These are phyloP conservation scores for Eleutherodactylus coqui DNA, from an alignment of 2,797 vertebrate species.

Conservation along the genomic window DNA sequence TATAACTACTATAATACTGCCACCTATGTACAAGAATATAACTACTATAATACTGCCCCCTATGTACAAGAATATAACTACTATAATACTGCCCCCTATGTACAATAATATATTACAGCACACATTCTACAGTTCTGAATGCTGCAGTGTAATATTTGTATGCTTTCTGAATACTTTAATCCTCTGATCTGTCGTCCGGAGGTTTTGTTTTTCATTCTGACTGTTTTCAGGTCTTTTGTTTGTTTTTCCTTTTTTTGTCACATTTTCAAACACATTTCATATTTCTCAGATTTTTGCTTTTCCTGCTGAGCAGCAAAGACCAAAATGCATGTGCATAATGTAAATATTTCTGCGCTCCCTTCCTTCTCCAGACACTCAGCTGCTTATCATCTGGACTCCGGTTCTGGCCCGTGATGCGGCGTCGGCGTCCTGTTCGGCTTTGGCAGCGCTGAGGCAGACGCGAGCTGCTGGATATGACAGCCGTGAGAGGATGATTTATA, in stretches of 20 bases:
- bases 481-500: constrained; percentile 54
- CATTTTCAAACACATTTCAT: constrained; percentile 3
- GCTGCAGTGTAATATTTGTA: no score
- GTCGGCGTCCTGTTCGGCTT: constrained; percentile 13
- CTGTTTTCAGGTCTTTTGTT: background rate
- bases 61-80: no score
- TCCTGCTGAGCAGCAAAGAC: background rate
- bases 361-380: background rate
- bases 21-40: constrained; percentile 9
- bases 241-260: background rate
- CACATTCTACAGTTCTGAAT: background rate
- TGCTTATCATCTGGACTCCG: constrained; percentile 39
- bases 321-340: background rate
- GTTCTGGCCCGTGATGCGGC: constrained; percentile 4
- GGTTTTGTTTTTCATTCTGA: background rate
- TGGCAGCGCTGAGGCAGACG: constrained; percentile 6
- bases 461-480: constrained; percentile 43
- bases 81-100: no score
- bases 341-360: background rate
- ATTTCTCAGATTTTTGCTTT: background rate
- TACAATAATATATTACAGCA: constrained; percentile 8
- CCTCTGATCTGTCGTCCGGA: background rate
- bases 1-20: constrained; percentile 27
- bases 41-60: constrained; percentile 6
- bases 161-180: background rate